These are phyloP conservation scores for Ahaetulla prasina DNA, from an alignment of 2,113 vertebrate genomes.

Conservation along the genomic window DNA sequence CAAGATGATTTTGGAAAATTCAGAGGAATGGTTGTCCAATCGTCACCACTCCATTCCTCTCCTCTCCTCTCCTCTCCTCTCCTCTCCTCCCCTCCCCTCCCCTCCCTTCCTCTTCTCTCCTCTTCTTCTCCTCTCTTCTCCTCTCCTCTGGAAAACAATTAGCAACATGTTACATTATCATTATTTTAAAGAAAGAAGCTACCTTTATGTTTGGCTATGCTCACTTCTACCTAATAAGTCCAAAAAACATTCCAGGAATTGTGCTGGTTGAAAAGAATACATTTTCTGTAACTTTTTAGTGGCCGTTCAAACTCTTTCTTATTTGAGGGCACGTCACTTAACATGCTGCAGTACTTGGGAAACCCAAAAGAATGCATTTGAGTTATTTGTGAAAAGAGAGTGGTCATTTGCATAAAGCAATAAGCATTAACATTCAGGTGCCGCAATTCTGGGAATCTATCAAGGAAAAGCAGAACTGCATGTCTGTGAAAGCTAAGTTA, in stretches of 20 bases:
- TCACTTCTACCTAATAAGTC: not conserved
- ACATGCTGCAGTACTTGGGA: not conserved
- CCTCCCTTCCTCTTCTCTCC: rapidly evolving
- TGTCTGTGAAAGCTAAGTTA: not conserved
- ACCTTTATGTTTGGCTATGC: not conserved
- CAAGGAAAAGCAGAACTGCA: conserved; percentile 37
- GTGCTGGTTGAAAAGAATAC: not conserved
- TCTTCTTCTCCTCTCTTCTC: too few relatives aligned
- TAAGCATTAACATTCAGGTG: conserved; percentile 17
- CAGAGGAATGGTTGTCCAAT: too few relatives aligned
- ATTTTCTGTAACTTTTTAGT: not conserved
- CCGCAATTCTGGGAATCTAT: conserved; percentile 51
- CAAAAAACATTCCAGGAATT: not conserved
- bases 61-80: too few relatives aligned
- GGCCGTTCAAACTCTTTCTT: not conserved
- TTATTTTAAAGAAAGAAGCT: not conserved
- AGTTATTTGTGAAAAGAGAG: not conserved
- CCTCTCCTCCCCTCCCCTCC: too few relatives aligned
- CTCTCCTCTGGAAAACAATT: not conserved
- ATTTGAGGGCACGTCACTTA: not conserved
- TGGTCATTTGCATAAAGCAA: not conserved
- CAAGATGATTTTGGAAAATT: too few relatives aligned
- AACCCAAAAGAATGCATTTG: not conserved
- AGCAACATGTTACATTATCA: not conserved
- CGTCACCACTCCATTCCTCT: too few relatives aligned